Evolutionary conservation across 2,888 invertebrate genomes (phyloP).

Genomic region (Petrolisthes manimaculis): DNA sequence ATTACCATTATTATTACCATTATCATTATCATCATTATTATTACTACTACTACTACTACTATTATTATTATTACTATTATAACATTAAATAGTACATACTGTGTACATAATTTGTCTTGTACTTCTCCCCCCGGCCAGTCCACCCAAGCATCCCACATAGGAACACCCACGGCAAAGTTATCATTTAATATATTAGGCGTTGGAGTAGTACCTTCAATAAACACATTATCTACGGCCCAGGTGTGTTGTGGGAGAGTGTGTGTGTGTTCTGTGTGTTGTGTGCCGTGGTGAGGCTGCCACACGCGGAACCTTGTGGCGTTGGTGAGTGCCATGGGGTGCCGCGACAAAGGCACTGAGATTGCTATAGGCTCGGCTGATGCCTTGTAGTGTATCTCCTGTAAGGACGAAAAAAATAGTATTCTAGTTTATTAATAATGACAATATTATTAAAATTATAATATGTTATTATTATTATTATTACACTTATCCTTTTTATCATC

Average conservation of each 20-base stretch:
- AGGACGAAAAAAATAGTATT: too few species aligned
- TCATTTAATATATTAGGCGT: slow-evolving; percentile 68
- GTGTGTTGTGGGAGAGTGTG: too few species aligned
- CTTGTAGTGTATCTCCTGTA: slow-evolving; percentile 66
- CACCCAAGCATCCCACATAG: slow-evolving; percentile 69
- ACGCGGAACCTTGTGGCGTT: slow-evolving; percentile 71
- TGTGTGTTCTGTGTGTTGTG: too few species aligned
- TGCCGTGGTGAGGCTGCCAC: slow-evolving; percentile 71
- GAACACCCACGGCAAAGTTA: slow-evolving; percentile 67
- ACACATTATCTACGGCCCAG: slow-evolving; percentile 71
- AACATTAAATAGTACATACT: too few species aligned
- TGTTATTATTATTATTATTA: too few species aligned
- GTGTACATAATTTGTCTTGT: slow-evolving; percentile 60
- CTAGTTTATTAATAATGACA: too few species aligned
- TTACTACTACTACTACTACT: too few species aligned
- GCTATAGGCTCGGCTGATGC: slow-evolving; percentile 66
- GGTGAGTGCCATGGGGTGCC: slow-evolving; percentile 68
- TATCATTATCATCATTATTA: too few species aligned
- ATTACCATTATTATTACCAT: too few species aligned
- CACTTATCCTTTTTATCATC: too few species aligned
- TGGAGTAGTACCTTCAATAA: slow-evolving; percentile 69
- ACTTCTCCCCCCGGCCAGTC: slow-evolving; percentile 70
- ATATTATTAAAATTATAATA: too few species aligned
- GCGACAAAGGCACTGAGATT: slow-evolving; percentile 68
- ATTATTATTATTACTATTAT: too few species aligned